phyloP scores from a whole-genome alignment of 2,797 vertebrate species.

The Odontamblyopus lacepedii region DNA sequence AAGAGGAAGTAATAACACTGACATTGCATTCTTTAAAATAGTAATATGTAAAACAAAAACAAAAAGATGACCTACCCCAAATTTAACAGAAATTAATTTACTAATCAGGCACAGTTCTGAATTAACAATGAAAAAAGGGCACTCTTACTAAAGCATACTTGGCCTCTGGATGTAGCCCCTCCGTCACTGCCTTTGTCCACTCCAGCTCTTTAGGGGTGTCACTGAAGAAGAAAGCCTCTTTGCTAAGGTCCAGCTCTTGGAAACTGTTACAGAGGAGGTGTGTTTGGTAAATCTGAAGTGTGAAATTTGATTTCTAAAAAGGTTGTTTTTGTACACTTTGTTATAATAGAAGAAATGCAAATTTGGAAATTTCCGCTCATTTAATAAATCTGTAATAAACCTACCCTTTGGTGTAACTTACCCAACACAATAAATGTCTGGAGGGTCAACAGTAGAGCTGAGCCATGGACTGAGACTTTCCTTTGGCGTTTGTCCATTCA shows the following conservation, averaged over 20 bases:
- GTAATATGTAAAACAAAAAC: conserved; percentile 21
- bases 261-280: conserved; percentile 76
- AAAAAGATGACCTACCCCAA: background rate
- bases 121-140: conserved; percentile 3
- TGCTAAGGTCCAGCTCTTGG: conserved; percentile 97
- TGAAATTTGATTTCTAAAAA: background rate
- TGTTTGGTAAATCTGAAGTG: background rate
- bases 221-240: conserved; percentile 97
- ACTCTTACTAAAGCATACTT: conserved; percentile 93
- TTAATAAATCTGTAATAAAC: too few species aligned
- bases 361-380: too few species aligned
- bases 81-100: background rate
- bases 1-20: conserved; percentile 18
- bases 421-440: conserved; percentile 96
- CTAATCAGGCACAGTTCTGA: background rate
- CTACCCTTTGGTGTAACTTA: conserved; percentile 57
- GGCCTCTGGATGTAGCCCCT: conserved; percentile 88
- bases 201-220: conserved; percentile 95
- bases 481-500: conserved; percentile 91
- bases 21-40: conserved; percentile 32
- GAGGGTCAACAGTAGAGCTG: conserved; percentile 78
- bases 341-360: background rate
- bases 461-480: conserved; percentile 90
- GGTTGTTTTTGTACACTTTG: background rate
- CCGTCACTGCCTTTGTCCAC: conserved; percentile 92